Base-by-base conservation (phyloP, 2,888 invertebrate species). In the Epinotia bilunana region DNA sequence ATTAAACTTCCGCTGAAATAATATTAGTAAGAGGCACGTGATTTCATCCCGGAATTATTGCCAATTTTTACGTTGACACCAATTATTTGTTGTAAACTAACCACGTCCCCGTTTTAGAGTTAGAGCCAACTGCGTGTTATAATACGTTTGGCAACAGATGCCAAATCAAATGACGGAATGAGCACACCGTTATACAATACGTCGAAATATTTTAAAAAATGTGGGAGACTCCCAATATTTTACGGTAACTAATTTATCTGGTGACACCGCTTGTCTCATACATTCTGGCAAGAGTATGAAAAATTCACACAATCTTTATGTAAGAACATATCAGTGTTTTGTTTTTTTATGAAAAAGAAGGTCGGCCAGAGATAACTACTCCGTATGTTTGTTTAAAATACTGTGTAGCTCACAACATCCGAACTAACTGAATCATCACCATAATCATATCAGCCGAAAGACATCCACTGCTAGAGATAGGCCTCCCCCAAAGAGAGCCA, bases 51-150 rank as follows among this genome's bases (percentile, higher is more conserved):
- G 46, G 39, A 57, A 23, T 63, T 64, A 55, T 58, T 65, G 74
- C 74, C 71, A 74, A 74, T 71, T 74, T 74, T 74, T 63, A 58
- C 58, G 63, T 58, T 64, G 74, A 74, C 74, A 71, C 64, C 70
- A 39, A 74, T 64, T 58, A 74, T 74, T 65, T 65, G 71, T 65
- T 58, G 69, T 70, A 74, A 70, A 69, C 64, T 65, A 74, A 43
- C 65, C 65, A 20, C 71, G 70, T 64, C 65, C 70, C 65, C 43
- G 61, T 65, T 74, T 70, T 53, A 58, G 55, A 11, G 49, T 73
- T 55, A 61, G 61, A 70, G 71, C 74, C 74, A 74, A 74, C 74
- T 71, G 65, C 64, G 74, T 39, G 60, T 64, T 58, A 63, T 74
- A 63, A 69, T 74, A 43, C 46, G 62, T 70, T 74, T 74, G 70